Evolutionary conservation across 2,888 invertebrate genomes (phyloP).

Genomic region (Antheraea assamensis): DNA sequence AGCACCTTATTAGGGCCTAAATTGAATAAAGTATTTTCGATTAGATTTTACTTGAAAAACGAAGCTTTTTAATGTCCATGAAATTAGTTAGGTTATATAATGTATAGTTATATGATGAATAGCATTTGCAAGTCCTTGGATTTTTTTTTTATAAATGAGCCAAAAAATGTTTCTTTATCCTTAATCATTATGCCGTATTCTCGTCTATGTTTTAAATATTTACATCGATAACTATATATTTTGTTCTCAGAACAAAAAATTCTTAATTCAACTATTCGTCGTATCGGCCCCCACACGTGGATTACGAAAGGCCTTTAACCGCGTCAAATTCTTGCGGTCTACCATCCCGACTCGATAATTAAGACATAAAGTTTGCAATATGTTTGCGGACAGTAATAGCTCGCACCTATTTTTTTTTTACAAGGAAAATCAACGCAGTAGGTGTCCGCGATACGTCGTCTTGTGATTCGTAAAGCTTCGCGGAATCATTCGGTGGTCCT

Average conservation of each 20-base stretch:
- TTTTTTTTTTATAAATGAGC: neutral
- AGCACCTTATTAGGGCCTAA: too few species aligned
- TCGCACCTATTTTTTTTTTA: slow-evolving; percentile 9
- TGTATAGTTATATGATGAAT: too few species aligned
- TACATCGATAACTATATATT: neutral
- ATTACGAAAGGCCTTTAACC: neutral
- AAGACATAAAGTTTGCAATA: slow-evolving; percentile 12
- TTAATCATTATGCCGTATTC: neutral
- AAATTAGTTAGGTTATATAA: too few species aligned
- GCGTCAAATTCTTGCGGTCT: slow-evolving; percentile 8
- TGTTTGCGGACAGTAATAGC: neutral
- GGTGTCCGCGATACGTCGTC: neutral
- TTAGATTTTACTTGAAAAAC: too few species aligned
- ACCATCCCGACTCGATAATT: slow-evolving; percentile 4
- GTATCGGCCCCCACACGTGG: slow-evolving; percentile 3
- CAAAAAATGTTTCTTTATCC: neutral
- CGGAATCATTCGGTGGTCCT: slow-evolving; percentile 36
- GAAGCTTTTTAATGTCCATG: too few species aligned
- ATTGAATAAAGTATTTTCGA: too few species aligned
- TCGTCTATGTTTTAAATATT: neutral
- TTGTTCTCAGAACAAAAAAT: neutral
- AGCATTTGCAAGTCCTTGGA: too few species aligned
- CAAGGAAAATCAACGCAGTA: slow-evolving; percentile 8
- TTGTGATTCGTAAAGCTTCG: slow-evolving; percentile 11
- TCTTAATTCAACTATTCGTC: neutral